These are phyloP conservation scores for Drosophila triauraria DNA, from an alignment of 1,140 invertebrate species.

Conservation along the genomic window DNA sequence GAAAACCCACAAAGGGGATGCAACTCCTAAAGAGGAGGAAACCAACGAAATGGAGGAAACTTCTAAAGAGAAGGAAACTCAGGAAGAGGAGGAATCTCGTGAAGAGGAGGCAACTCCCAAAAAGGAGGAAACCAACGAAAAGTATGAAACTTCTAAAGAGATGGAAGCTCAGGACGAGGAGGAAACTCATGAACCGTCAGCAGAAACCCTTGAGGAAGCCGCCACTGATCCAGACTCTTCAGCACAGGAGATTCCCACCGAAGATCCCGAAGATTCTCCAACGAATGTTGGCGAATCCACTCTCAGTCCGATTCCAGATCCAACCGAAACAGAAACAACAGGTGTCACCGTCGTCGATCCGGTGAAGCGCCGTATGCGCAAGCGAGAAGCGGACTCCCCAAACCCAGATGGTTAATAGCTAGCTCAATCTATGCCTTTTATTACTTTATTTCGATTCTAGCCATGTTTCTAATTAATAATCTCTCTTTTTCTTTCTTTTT, in stretches of 20 bases:
- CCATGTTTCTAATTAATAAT: conserved; percentile 12
- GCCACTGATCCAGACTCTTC: neutral
- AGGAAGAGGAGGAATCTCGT: neutral
- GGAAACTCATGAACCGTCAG: no score
- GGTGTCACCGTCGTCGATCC: conserved; percentile 52
- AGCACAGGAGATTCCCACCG: neutral
- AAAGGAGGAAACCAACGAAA: neutral
- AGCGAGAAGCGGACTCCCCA: conserved; percentile 41
- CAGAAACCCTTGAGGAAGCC: no score
- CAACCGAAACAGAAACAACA: conserved; percentile 70
- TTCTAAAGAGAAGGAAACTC: no score
- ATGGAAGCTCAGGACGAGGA: no score
- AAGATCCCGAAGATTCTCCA: neutral
- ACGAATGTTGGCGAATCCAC: neutral
- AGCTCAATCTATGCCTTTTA: conserved; percentile 12
- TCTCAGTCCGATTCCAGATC: neutral
- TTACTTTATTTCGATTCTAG: neutral
- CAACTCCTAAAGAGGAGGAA: neutral
- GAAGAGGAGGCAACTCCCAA: neutral
- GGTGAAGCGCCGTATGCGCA: conserved; percentile 30
- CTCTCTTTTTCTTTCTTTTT: neutral
- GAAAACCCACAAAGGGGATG: neutral
- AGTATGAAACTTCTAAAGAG: no score
- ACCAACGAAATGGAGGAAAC: neutral
- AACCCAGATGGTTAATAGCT: conserved; percentile 73